Conservation (phyloP, 2,113 vertebrate species). For the Micromys minutus region DNA sequence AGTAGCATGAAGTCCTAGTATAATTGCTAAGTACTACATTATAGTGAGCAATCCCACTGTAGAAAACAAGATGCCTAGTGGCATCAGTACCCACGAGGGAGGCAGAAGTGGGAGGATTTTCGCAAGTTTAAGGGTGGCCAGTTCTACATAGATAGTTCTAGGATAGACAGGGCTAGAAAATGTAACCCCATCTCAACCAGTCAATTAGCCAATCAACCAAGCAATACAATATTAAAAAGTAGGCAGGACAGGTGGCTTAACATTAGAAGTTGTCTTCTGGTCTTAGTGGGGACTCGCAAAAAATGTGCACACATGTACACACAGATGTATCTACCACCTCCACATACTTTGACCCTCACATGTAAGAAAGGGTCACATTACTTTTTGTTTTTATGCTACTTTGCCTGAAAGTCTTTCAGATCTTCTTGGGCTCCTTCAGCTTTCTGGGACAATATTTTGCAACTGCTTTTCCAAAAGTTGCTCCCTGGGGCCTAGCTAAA, state of each 20-base stretch:
- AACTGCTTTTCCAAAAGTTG: neutral
- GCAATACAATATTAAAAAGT: neutral
- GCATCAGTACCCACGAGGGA: neutral
- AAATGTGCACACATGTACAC: too few relatives aligned
- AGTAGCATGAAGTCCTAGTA: neutral
- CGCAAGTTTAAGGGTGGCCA: neutral
- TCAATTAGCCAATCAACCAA: neutral
- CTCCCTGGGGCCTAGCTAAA: neutral
- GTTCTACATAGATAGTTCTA: neutral
- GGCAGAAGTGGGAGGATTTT: neutral
- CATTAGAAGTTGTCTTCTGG: neutral
- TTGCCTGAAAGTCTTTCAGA: neutral
- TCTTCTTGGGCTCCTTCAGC: neutral
- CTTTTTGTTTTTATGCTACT: slow-evolving; percentile 21
- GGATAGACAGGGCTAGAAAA: neutral
- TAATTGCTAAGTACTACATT: neutral
- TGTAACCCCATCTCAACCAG: neutral
- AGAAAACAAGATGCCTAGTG: neutral
- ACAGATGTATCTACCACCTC: neutral
- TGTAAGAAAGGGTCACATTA: neutral
- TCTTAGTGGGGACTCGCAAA: too few relatives aligned
- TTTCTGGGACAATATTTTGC: neutral
- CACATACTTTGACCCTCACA: neutral
- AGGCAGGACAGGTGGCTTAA: neutral
- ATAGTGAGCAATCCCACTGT: neutral